Evolutionary conservation across 2,888 invertebrate genomes (phyloP).

Genomic region (Artemia sp.): DNA sequence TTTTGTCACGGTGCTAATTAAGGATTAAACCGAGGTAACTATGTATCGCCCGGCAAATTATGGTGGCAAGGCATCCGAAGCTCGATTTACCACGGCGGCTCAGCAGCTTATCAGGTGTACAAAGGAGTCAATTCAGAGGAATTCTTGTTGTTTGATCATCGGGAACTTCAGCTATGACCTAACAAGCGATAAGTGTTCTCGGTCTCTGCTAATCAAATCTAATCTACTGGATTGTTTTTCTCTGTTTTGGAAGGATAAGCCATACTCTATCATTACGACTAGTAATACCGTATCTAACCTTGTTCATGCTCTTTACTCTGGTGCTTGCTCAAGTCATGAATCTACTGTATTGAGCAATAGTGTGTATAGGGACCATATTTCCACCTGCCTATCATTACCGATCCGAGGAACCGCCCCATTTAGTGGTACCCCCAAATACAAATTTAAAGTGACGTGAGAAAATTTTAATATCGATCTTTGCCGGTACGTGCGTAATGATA

Average conservation of each 20-base stretch:
- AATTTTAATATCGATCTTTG: no score
- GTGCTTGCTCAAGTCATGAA: neutral
- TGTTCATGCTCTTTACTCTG: slow-evolving; percentile 3
- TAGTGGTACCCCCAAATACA: no score
- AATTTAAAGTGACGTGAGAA: no score
- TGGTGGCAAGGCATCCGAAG: neutral
- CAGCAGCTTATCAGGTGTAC: neutral
- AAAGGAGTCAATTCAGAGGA: neutral
- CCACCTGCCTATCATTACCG: no score
- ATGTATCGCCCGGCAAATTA: neutral
- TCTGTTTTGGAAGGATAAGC: slow-evolving; percentile 6
- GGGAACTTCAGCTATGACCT: neutral
- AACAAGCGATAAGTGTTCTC: neutral
- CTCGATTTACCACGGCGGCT: neutral
- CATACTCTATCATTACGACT: neutral
- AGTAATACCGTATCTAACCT: neutral
- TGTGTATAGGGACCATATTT: no score
- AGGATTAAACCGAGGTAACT: no score
- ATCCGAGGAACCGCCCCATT: no score
- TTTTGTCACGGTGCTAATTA: neutral
- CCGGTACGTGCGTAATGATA: no score
- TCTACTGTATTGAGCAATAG: no score
- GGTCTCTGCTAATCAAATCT: neutral
- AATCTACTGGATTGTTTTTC: neutral
- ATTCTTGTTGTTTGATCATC: neutral